Percentiles rank a stretch among this genome's conserved stretches.
Evolutionary conservation across 2,888 invertebrate genomes (phyloP).

Genomic region (Glaucopsyche alexis): DNA sequence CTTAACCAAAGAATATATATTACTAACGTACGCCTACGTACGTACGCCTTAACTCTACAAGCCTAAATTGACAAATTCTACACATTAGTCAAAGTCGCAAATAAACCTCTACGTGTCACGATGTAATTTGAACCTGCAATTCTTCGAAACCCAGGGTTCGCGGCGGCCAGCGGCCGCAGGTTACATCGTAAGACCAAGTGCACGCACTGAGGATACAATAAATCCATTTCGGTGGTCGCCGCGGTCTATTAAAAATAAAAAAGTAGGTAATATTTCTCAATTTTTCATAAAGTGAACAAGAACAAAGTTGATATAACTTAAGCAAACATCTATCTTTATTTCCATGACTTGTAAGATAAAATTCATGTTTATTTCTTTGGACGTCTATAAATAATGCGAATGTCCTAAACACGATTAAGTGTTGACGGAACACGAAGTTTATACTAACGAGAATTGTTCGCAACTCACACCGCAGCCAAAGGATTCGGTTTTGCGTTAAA

Average conservation of each 20-base stretch:
- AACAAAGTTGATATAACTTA: background rate
- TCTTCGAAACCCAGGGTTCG: too few relatives aligned
- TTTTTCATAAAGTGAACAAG: background rate
- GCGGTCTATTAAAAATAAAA: background rate
- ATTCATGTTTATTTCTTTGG: background rate
- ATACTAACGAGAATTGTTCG: slow-evolving; percentile 15
- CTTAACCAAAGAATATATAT: too few relatives aligned
- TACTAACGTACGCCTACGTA: too few relatives aligned
- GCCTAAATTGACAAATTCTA: too few relatives aligned
- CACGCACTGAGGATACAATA: too few relatives aligned
- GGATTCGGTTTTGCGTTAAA: background rate
- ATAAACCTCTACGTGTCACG: too few relatives aligned
- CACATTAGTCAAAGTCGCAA: too few relatives aligned
- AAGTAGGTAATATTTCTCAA: background rate
- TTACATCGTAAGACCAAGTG: too few relatives aligned
- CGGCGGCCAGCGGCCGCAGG: too few relatives aligned
- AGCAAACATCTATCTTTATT: background rate
- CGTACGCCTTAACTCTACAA: too few relatives aligned
- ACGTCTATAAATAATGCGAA: background rate
- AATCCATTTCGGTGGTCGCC: too few relatives aligned
- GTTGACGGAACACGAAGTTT: background rate
- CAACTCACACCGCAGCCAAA: slow-evolving; percentile 7
- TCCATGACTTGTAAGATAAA: background rate
- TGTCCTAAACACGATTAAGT: background rate
- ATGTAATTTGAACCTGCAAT: too few relatives aligned